A percentile compares a stretch with the other conserved stretches of the same genome.
Evolutionary conservation across 2,797 vertebrate species (phyloP).

Genomic region (Lagorchestes hirsutus): DNA sequence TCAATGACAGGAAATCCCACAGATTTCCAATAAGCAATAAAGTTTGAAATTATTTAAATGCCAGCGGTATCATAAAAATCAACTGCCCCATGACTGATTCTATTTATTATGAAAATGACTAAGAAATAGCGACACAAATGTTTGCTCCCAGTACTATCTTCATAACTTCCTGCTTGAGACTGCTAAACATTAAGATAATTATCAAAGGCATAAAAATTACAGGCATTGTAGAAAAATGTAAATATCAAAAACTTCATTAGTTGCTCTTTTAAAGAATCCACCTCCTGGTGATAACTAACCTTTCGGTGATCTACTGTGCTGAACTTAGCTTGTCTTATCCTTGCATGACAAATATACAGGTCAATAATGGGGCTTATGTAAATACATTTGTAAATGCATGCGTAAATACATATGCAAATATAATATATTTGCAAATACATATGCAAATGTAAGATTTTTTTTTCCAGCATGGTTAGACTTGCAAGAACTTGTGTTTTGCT

Average conservation of each 20-base stretch:
- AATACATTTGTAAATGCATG: not conserved
- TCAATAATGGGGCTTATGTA: not conserved
- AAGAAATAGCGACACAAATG: not conserved
- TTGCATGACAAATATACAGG: not conserved
- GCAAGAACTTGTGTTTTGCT: not conserved
- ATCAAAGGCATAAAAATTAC: not conserved
- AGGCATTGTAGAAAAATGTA: not conserved
- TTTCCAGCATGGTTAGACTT: not conserved
- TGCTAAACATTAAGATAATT: slow-evolving; percentile 31
- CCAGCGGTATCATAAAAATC: not conserved
- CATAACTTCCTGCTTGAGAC: not conserved
- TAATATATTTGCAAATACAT: not conserved
- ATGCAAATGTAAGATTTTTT: not conserved
- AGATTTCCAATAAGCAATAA: slow-evolving; percentile 21
- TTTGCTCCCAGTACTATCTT: not conserved
- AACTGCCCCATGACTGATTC: not conserved
- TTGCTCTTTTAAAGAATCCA: not conserved
- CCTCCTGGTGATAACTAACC: not conserved
- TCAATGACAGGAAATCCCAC: not conserved
- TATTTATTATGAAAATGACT: not conserved
- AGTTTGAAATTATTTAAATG: not conserved
- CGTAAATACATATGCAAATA: not conserved
- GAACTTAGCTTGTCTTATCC: not conserved
- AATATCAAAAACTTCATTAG: not conserved
- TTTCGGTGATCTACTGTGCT: not conserved